These are phyloP conservation scores for Blera fallax DNA, from an alignment of 2,888 invertebrate genomes.

Conservation along the genomic window DNA sequence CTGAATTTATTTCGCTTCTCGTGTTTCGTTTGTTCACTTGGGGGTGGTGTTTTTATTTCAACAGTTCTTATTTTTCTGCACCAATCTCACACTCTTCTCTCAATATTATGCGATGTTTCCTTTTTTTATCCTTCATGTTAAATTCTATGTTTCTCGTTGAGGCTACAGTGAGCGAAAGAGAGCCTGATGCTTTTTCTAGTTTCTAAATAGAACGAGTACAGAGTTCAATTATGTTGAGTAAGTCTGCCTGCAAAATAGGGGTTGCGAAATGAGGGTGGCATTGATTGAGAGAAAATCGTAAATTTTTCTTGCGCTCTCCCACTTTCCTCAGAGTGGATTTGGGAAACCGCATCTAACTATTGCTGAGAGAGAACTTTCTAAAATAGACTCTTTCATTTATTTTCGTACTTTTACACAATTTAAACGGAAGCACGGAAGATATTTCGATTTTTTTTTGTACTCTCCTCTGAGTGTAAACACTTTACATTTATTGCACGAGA, in stretches of 20 bases:
- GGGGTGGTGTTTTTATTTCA: constrained; percentile 61
- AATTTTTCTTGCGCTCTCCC: constrained; percentile 22
- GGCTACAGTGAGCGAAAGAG: constrained; percentile 30
- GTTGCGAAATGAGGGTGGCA: constrained; percentile 54
- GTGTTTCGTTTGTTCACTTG: constrained; percentile 58
- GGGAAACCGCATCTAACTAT: constrained; percentile 47
- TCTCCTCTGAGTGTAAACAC: constrained; percentile 16
- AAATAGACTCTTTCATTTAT: constrained; percentile 51
- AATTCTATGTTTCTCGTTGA: constrained; percentile 50
- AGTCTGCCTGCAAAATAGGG: constrained; percentile 31
- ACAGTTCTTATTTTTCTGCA: constrained; percentile 50
- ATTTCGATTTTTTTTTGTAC: constrained; percentile 8
- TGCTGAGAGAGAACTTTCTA: constrained; percentile 54
- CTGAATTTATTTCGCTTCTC: constrained; percentile 59
- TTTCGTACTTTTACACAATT: constrained; percentile 59
- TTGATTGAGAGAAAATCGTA: constrained; percentile 46
- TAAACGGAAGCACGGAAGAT: constrained; percentile 41
- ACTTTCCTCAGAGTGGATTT: neutral
- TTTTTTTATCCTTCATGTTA: constrained; percentile 5
- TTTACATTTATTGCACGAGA: neutral
- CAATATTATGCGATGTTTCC: constrained; percentile 49
- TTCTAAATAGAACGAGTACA: constrained; percentile 49
- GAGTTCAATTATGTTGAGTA: constrained; percentile 49
- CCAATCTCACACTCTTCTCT: constrained; percentile 35
- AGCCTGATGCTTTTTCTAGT: constrained; percentile 48